Conservation (phyloP, 2,797 vertebrate species). For the Meriones psammophilus region DNA sequence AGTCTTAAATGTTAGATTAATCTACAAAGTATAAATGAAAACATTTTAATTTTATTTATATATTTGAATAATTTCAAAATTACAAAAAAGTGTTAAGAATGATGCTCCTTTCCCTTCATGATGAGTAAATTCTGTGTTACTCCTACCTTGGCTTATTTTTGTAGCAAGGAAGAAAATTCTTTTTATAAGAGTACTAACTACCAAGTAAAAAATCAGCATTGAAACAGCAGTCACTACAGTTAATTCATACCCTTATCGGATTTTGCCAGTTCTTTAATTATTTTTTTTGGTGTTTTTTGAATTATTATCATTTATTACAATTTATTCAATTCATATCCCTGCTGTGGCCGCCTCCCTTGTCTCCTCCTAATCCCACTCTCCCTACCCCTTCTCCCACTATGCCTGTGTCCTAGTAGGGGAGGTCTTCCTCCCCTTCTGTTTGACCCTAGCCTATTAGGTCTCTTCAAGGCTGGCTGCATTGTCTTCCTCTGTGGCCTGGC, state of each 20-base stretch:
- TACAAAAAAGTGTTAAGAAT: constrained; percentile 6
- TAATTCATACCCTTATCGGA: neutral
- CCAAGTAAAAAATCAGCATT: neutral
- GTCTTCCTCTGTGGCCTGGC: no score
- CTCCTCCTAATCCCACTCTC: no score
- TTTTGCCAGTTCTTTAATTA: constrained; percentile 9
- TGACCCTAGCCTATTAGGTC: no score
- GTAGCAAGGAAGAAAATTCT: neutral
- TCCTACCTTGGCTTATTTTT: neutral
- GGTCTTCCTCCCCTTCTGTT: no score
- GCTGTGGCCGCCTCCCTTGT: no score
- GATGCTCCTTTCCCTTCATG: neutral
- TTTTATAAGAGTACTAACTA: neutral
- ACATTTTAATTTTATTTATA: neutral
- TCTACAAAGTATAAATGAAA: neutral
- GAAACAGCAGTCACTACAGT: neutral
- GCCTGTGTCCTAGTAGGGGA: no score
- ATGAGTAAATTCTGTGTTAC: neutral
- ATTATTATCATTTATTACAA: no score
- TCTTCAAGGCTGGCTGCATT: no score
- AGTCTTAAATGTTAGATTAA: neutral
- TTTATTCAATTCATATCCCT: no score
- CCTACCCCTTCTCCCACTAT: no score
- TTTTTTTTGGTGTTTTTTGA: no score
- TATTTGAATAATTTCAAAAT: constrained; percentile 45